These are phyloP conservation scores for Lophius americanus DNA, from an alignment of 2,797 vertebrate genomes.

Conservation along the genomic window DNA sequence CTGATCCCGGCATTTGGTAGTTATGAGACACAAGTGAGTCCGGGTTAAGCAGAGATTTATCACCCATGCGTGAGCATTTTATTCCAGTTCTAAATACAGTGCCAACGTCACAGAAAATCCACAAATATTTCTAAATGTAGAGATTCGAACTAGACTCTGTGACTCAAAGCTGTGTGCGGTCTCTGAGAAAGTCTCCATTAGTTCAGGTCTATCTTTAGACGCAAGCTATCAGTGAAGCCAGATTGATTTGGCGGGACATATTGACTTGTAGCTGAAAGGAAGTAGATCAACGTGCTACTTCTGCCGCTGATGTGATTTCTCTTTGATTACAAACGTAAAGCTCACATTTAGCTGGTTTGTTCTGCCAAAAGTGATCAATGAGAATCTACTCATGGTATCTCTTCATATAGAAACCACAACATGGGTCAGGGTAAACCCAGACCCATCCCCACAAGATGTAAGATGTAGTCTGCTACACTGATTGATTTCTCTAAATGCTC, in stretches of 20 bases:
- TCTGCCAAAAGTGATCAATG: slow-evolving; percentile 18
- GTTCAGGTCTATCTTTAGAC: slow-evolving; percentile 64
- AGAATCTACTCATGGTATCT: not conserved
- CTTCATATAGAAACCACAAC: too few species aligned
- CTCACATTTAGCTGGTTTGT: slow-evolving; percentile 3
- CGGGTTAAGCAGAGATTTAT: too few species aligned
- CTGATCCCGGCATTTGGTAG: too few species aligned
- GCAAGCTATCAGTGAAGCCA: slow-evolving; percentile 27
- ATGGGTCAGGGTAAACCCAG: too few species aligned
- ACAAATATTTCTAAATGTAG: not conserved
- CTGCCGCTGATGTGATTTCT: slow-evolving; percentile 28
- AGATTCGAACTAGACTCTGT: slow-evolving; percentile 10
- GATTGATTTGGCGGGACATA: slow-evolving; percentile 30
- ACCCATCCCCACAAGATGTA: too few species aligned
- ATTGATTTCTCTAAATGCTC: too few species aligned
- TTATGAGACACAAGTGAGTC: too few species aligned
- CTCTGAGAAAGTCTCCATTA: slow-evolving; percentile 46
- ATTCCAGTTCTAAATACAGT: slow-evolving; percentile 3
- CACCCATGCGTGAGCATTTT: not conserved
- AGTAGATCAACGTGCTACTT: slow-evolving; percentile 33
- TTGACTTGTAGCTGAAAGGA: slow-evolving; percentile 33
- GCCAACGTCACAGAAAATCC: slow-evolving; percentile 3
- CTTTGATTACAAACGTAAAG: slow-evolving; percentile 25
- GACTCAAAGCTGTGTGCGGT: slow-evolving; percentile 34
- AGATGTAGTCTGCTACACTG: too few species aligned